Percentiles rank a stretch among this genome's conserved stretches.
phyloP scores from a whole-genome alignment of 1,140 invertebrate species.

The Rhyacophila brunnea region DNA sequence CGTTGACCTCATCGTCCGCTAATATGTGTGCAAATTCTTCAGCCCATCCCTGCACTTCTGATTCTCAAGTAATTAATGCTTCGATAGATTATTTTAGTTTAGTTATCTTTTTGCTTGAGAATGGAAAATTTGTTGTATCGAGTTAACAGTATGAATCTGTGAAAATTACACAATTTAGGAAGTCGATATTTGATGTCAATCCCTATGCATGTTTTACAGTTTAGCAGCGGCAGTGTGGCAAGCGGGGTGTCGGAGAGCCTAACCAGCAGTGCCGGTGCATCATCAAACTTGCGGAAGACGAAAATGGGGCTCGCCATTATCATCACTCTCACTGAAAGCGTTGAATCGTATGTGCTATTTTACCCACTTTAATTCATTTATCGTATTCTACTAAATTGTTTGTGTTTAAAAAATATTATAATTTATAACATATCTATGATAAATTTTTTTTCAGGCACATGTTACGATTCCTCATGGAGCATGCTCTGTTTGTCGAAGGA shows the following conservation, averaged over 20 bases:
- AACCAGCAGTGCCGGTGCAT: constrained; percentile 38
- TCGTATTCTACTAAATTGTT: background rate
- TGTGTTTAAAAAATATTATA: background rate
- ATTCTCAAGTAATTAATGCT: constrained; percentile 22
- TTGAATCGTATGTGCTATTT: constrained; percentile 49
- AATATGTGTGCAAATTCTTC: background rate
- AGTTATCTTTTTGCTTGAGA: too few species aligned
- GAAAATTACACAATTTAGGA: too few species aligned
- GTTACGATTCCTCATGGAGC: constrained; percentile 72
- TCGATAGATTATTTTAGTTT: too few species aligned
- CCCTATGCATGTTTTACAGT: too few species aligned
- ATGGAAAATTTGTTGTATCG: too few species aligned
- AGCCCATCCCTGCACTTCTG: constrained; percentile 2
- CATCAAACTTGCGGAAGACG: constrained; percentile 40
- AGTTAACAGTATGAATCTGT: too few species aligned
- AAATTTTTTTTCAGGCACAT: constrained; percentile 50
- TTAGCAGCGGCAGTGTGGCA: constrained; percentile 45
- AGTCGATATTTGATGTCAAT: too few species aligned
- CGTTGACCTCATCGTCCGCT: background rate
- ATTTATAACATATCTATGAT: background rate
- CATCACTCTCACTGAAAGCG: constrained; percentile 48
- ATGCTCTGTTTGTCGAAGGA: constrained; percentile 76
- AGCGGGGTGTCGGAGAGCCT: constrained; percentile 48
- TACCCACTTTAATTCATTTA: too few species aligned
- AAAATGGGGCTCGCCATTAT: constrained; percentile 61